Percentiles rank a stretch among this genome's conserved stretches.
These are phyloP conservation scores for Peromyscus leucopus DNA, from an alignment of 2,113 vertebrate genomes.

Conservation along the genomic window DNA sequence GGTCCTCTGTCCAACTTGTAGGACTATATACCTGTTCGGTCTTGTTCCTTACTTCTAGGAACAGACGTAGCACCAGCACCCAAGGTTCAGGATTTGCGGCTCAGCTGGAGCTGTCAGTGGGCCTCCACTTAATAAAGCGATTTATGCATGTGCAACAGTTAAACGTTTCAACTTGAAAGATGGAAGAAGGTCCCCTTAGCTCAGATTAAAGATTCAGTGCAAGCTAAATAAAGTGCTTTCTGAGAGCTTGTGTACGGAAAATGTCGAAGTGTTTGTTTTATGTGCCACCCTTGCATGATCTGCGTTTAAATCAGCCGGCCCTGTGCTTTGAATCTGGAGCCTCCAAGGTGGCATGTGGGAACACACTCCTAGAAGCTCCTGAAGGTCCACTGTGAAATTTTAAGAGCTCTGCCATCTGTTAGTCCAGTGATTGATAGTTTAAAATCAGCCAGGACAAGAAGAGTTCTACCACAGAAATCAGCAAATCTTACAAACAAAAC, in stretches of 20 bases:
- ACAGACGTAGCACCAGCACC: neutral
- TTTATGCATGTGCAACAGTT: slow-evolving; percentile 20
- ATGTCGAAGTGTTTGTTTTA: neutral
- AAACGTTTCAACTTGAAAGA: slow-evolving; percentile 38
- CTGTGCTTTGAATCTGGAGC: neutral
- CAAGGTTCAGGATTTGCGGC: neutral
- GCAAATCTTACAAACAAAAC: slow-evolving; percentile 30
- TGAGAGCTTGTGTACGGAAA: slow-evolving; percentile 37
- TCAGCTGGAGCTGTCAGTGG: neutral
- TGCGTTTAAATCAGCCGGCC: slow-evolving; percentile 1
- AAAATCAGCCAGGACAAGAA: slow-evolving; percentile 17
- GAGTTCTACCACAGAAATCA: slow-evolving; percentile 52
- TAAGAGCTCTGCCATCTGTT: neutral
- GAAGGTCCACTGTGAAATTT: neutral
- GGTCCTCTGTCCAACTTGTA: neutral
- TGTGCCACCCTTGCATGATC: neutral
- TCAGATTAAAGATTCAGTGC: slow-evolving; percentile 20
- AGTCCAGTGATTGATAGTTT: slow-evolving; percentile 16
- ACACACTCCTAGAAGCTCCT: neutral
- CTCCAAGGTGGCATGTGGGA: neutral
- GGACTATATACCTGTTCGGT: neutral
- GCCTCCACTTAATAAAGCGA: neutral
- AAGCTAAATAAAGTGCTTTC: slow-evolving; percentile 22
- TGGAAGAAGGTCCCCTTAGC: neutral
- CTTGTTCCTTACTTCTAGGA: neutral